Evolutionary conservation across 2,113 vertebrate genomes (phyloP), one percentile per base, ranked within the genome.

Genomic region (Chunga burmeisteri): DNA sequence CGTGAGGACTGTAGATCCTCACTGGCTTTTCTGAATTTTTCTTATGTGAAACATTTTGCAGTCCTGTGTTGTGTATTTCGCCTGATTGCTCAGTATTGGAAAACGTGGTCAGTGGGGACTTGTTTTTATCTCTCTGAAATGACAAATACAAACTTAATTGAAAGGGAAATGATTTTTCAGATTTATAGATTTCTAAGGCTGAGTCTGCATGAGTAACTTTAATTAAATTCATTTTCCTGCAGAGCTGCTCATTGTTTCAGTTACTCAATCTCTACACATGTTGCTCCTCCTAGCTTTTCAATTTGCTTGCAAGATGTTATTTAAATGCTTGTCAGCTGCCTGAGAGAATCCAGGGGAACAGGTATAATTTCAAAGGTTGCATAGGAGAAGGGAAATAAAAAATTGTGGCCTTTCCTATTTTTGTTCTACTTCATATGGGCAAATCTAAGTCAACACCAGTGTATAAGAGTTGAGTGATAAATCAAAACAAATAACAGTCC

Each of bases 141-240:
- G 88, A 95, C 86, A 96, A 94, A 92, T 78, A 47, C 65, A 55
- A 81, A 88, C 32, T 95, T 95, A 94, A 96, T 96, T 95, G 95
- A 94, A 97, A 94, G 61, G 84, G 71, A 93, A 91, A 90, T 90
- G 70, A 86, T 92, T 96, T 96, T 94, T 82, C 92, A 94, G 93
- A 94, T 94, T 80, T 96, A 71, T 61, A 92, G 92, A 92, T 97
- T 95, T 88, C 72, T 61, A 29, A 94, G 71, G 55, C 87, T 86
- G 56, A 90, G 92, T 46, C 71, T 94, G 93, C 94, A 83, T 95
- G 92, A 96, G 70, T 96, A 95, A 90, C 89, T 97, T 97, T 94
- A 96, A 97, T 97, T 97, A 91, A 96, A 94, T 95, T 77, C 42
- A 68, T 93, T 86, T 96, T 94, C 81, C 61, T 90, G 83, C 78